These are phyloP conservation scores for Tetanocera ferruginea DNA, from an alignment of 2,888 invertebrate species.

Conservation along the genomic window DNA sequence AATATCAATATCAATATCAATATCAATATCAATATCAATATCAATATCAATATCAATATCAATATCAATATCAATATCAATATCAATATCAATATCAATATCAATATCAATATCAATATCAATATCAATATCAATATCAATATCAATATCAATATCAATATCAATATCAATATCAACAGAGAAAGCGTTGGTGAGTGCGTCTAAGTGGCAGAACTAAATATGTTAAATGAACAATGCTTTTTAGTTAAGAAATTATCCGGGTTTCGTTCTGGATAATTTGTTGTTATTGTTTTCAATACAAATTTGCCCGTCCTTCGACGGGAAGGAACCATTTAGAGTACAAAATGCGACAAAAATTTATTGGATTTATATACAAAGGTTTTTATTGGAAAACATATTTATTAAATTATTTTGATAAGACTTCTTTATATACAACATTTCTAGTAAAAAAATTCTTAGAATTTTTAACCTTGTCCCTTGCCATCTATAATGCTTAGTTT, in stretches of 20 bases:
- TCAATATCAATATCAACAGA: not conserved
- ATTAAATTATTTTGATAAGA: too few relatives aligned
- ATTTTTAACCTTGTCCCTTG: too few relatives aligned
- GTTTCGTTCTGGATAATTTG: not conserved
- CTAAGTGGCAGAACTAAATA: not conserved
- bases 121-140: not conserved
- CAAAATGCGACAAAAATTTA: too few relatives aligned
- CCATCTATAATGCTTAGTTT: too few relatives aligned
- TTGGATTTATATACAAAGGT: too few relatives aligned
- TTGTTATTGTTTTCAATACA: not conserved
- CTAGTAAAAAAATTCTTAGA: too few relatives aligned
- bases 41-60: not conserved
- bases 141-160: not conserved
- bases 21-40: too few relatives aligned
- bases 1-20: too few relatives aligned
- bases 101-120: not conserved
- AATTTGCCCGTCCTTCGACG: too few relatives aligned
- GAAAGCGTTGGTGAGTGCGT: not conserved
- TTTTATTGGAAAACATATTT: too few relatives aligned
- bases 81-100: not conserved
- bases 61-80: not conserved
- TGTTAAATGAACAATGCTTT: not conserved
- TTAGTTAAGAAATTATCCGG: not conserved
- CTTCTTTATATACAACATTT: too few relatives aligned
- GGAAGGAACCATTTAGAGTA: too few relatives aligned